phyloP scores from a whole-genome alignment of 2,888 invertebrate genomes.

The Amphipoea oculea region DNA sequence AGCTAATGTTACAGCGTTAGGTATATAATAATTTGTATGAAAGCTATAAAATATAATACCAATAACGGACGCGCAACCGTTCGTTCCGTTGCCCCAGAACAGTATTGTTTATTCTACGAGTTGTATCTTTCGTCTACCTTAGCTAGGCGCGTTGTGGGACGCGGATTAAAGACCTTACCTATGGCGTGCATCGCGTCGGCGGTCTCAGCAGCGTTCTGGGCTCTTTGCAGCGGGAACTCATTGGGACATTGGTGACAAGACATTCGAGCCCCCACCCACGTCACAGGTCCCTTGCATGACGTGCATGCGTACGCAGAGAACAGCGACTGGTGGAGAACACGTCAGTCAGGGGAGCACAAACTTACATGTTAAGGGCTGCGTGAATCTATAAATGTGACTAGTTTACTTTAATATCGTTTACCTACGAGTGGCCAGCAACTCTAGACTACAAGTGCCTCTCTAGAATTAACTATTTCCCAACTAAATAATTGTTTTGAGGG shows the following conservation, averaged over 20 bases:
- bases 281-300: constrained; percentile 84
- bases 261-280: constrained; percentile 69
- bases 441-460: constrained; percentile 42
- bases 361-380: neutral
- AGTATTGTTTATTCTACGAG: neutral
- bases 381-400: constrained; percentile 8
- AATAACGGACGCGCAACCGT: constrained; percentile 3
- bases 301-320: constrained; percentile 86
- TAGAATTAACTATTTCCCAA: constrained; percentile 9
- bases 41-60: constrained; percentile 30
- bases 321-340: constrained; percentile 71
- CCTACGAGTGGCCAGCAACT: constrained; percentile 19
- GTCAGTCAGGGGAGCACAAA: constrained; percentile 34
- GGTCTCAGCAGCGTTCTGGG: constrained; percentile 50
- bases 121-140: neutral
- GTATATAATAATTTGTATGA: neutral
- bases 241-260: constrained; percentile 81
- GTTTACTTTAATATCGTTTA: constrained; percentile 5
- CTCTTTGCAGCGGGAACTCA: constrained; percentile 68
- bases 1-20: constrained; percentile 32
- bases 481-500: constrained; percentile 14
- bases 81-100: constrained; percentile 3
- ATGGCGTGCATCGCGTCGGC: constrained; percentile 71
- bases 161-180: constrained; percentile 31
- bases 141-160: neutral